Evolutionary conservation across 2,113 vertebrate species (phyloP), one percentile per base, ranked within the genome.

Genomic region (Heterochromis multidens): DNA sequence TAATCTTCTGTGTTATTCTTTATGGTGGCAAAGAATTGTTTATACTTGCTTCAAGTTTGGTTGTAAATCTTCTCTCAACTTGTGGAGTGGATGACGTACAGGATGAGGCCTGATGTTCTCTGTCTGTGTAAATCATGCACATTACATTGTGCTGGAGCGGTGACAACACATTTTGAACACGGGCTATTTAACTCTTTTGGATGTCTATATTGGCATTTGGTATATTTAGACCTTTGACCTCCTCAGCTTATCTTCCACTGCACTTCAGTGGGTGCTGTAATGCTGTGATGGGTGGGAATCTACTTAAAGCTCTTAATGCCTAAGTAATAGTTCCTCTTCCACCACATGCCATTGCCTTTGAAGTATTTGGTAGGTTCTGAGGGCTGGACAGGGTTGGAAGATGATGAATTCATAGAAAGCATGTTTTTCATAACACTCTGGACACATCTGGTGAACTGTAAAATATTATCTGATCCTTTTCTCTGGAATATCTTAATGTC

Each of bases 401-500:
- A 83, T 76, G 85, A 95, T 87, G 52, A 82, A 90, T 92, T 94
- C 77, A 74, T 72, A 74, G 57, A 82, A 81, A 83, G 77, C 27
- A 2, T 84, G 83, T 89, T 94, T 90, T 90, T 90, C 91, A 79
- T 92, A 90, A 93, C 90, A 88, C 43, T 58, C 74, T 33, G 56
- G 80, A 88, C 84, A 84, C 89, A 91, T 95, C 89, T 95, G 91
- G 84, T 92, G 79, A 93, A 90, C 82, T 87, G 82, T 86, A 54
- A 93, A 89, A 91, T 88, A 91, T 82, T 87, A 87, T 82, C 57
- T 25, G 82, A 91, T 93, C 78, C 59, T 93, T 80, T 70, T 84
- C 87, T 88, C 79, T 82, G 87, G 83, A 88, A 92, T 90, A 91
- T 91, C 82, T 91, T 92, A 91, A 89, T 94, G 86, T 92, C 16